Base-by-base conservation (phyloP, 2,888 invertebrate species). In the Luffia ferchaultella region DNA sequence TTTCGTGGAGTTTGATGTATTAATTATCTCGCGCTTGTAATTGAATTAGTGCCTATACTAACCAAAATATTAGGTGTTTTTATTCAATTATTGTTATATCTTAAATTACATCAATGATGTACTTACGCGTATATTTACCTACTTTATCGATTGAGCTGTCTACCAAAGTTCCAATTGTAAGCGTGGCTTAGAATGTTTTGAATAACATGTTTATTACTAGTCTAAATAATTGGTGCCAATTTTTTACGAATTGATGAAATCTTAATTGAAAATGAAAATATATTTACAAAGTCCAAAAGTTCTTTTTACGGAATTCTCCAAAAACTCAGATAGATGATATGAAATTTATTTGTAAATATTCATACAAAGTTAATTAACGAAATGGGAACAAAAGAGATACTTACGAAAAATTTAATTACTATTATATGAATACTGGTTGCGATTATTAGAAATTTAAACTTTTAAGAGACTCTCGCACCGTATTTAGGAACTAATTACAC, bases 371-470 rank as follows among this genome's bases (percentile, higher is more conserved):
- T 30, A 30, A 30, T 30, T 18, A 41, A 52, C 42, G 42, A 18
- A 73, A 73, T 67, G 78, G 80, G 79, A 78, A 70, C 78, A 80
- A 79, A 30, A 30, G 30, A 30, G 63, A 66, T 60, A 68, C 12
- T 19, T 50, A 46, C 18, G 18, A 43, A 43, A 16, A 42, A 60
- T 65, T 58, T 65, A 60, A 57, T 57, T 7, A 30, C 30, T 30
- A 30, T 30, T 30, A 12, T 30, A 30, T n/a, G n/a, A n/a, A n/a
- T n/a, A n/a, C n/a, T n/a, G n/a, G n/a, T n/a, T n/a, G n/a, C n/a
- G n/a, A n/a, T n/a, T n/a, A n/a, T n/a, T n/a, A n/a, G n/a, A n/a
- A n/a, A n/a, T n/a, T n/a, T n/a, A n/a, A n/a, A n/a, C n/a, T n/a
- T n/a, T n/a, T n/a, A n/a, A n/a, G n/a, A n/a, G n/a, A n/a, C n/a